Conservation (phyloP, 2,888 invertebrate species). For the Drosophila fungiperda region DNA sequence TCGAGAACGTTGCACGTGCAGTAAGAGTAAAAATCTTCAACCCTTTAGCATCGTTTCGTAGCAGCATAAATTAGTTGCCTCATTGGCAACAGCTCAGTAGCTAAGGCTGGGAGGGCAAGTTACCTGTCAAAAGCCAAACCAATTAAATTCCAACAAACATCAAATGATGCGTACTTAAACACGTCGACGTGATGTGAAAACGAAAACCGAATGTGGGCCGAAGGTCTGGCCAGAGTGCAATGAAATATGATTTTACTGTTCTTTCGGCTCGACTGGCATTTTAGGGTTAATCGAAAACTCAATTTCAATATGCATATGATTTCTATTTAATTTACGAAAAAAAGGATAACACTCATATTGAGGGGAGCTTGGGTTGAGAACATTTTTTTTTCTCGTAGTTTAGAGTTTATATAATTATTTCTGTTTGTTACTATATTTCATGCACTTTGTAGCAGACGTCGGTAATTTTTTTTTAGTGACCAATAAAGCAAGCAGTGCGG, state of each 20-base stretch:
- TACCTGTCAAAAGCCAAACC: constrained; percentile 71
- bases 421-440: constrained; percentile 47
- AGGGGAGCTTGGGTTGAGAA: constrained; percentile 38
- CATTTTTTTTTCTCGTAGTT: background rate
- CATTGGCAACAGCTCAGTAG: constrained; percentile 43
- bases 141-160: constrained; percentile 77
- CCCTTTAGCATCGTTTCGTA: constrained; percentile 47
- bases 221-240: constrained; percentile 49
- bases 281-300: constrained; percentile 73
- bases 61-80: constrained; percentile 74
- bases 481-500: constrained; percentile 53
- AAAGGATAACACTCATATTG: constrained; percentile 23
- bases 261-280: constrained; percentile 6
- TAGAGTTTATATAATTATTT: background rate
- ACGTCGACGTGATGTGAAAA: constrained; percentile 77
- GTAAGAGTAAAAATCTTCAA: constrained; percentile 33
- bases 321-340: constrained; percentile 70
- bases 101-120: constrained; percentile 24
- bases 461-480: constrained; percentile 59
- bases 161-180: constrained; percentile 81
- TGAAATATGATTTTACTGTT: constrained; percentile 62
- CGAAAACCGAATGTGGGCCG: constrained; percentile 15
- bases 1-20: constrained; percentile 67
- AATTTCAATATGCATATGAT: constrained; percentile 79
- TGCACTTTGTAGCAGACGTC: constrained; percentile 38